Base-by-base conservation (phyloP, 2,113 vertebrate genomes). In the Psammodynastes pulverulentus region DNA sequence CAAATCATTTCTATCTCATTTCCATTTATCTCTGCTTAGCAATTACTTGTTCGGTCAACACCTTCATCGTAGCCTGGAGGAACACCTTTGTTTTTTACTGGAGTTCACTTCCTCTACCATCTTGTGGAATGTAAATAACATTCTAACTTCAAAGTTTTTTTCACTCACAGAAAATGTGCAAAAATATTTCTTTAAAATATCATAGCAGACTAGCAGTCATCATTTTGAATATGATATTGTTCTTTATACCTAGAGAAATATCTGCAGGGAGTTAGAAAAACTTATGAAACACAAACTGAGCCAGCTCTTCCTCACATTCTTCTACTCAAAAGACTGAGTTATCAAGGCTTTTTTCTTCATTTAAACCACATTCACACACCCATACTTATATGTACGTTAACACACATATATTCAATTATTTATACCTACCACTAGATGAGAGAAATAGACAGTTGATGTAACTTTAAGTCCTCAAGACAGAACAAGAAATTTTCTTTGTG, bases 31-130 rank as follows among this genome's bases (percentile, higher is more conserved):
- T 84, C 45, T 26, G n/a, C 46, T 84, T 89, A 86, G n/a, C 15
- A 89, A 87, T 90, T 90, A 62, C 58, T 19, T 3, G 23, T 43
- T 87, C 87, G 53, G 93, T 91, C 90, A 86, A 93, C 90, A 93
- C 90, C 86, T 89, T 85, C 24, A 79, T 43, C 3, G n/a, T 49
- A 51, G 19, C 39, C 67, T 88, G 79, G 67, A 88, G 89, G 58
- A 89, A 91, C 46, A 52, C 1, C 86, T 51, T 23, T 84, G 1
- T 3, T 45, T 39, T 39, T 93, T 84, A 51, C n/a, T 88, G 88
- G n/a, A 92, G 26, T 15, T 90, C 0, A 3, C 51, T 89, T 52
- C 49, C 87, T 58, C 85, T 67, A 62, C 92, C 39, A 9, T 19
- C 19, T 39, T 90, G 9, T 0, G 79, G 52, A 52, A 90, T 49